Conservation (phyloP, 2,888 invertebrate species). For the Acleris holmiana region DNA sequence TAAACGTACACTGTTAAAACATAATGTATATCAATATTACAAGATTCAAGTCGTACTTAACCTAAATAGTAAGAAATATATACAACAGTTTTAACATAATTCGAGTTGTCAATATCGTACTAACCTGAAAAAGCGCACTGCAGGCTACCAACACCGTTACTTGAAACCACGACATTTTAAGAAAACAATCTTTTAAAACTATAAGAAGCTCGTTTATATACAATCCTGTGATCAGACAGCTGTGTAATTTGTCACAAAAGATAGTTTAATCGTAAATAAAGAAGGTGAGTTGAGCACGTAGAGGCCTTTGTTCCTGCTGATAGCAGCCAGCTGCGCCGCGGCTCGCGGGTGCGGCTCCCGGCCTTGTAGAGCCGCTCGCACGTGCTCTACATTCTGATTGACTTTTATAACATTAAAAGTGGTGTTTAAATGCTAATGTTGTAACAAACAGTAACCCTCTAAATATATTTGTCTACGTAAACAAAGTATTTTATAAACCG, state of each 20-base stretch:
- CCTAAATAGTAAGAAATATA: too few relatives aligned
- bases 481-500: too few relatives aligned
- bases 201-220: constrained; percentile 56
- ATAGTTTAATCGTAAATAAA: constrained; percentile 9
- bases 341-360: too few relatives aligned
- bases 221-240: constrained; percentile 51
- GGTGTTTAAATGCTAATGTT: too few relatives aligned
- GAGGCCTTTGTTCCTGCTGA: background rate
- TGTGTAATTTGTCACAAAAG: constrained; percentile 49
- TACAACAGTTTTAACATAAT: background rate
- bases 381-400: too few relatives aligned
- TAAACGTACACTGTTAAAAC: background rate
- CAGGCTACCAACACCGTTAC: constrained; percentile 49
- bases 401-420: too few relatives aligned
- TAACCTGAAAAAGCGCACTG: constrained; percentile 63
- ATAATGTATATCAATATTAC: background rate
- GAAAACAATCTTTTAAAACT: constrained; percentile 39
- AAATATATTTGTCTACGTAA: too few relatives aligned
- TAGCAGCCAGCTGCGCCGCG: background rate
- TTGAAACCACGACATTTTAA: constrained; percentile 57
- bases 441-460: too few relatives aligned
- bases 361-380: too few relatives aligned
- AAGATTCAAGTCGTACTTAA: too few relatives aligned
- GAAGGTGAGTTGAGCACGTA: constrained; percentile 17
- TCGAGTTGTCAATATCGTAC: constrained; percentile 14